phyloP scores from a whole-genome alignment of 2,113 vertebrate species.

The Okapia johnstoni region DNA sequence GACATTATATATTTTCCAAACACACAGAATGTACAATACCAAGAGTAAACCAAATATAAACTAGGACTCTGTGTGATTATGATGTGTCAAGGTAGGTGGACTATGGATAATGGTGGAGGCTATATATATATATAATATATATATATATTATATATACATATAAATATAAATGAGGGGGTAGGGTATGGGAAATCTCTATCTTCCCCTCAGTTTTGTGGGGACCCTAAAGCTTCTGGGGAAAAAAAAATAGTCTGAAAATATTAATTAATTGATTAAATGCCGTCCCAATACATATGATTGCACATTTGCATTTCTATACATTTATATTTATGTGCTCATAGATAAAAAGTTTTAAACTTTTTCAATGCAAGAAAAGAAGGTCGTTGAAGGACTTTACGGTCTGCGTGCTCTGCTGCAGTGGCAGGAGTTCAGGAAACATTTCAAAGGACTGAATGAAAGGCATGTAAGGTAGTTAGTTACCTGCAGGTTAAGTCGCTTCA shows the following conservation, averaged over 20 bases:
- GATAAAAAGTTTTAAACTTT: not conserved
- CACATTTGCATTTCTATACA: not conserved
- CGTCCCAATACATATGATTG: not conserved
- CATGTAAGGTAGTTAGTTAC: not conserved
- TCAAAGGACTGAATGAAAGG: not conserved
- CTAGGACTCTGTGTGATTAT: not conserved
- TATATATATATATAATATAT: not conserved
- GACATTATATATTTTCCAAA: not conserved
- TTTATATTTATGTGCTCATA: not conserved
- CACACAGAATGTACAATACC: not conserved
- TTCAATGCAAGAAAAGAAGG: not conserved
- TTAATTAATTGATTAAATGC: not conserved
- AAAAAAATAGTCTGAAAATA: not conserved
- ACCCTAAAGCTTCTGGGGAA: not conserved
- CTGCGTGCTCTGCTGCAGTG: rapidly evolving
- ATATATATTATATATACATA: too few species aligned
- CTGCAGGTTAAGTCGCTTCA: rapidly evolving
- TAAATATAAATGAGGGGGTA: not conserved
- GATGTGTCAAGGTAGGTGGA: not conserved
- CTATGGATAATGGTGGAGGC: not conserved
- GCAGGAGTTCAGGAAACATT: not conserved
- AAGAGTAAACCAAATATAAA: not conserved
- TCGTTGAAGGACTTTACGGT: not conserved
- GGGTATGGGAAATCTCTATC: not conserved
- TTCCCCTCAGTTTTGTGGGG: not conserved